These are phyloP conservation scores for Recurvirostra avosetta DNA, from an alignment of 2,113 vertebrate species.

Conservation along the genomic window DNA sequence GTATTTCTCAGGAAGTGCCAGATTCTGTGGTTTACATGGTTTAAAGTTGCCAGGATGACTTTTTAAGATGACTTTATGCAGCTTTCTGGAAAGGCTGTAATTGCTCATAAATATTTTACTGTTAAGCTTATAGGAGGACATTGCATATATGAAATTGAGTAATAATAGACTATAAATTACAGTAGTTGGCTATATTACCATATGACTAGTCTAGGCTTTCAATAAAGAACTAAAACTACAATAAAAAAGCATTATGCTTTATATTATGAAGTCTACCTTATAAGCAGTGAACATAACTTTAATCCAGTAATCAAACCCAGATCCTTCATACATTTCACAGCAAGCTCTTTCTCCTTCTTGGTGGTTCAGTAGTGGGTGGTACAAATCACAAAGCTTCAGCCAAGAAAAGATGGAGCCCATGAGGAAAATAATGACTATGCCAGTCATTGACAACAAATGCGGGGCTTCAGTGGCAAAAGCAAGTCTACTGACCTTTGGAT, in stretches of 20 bases:
- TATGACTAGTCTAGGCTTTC: background rate
- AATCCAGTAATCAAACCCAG: conserved; percentile 23
- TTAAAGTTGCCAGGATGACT: background rate
- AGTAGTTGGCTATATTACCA: background rate
- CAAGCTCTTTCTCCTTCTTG: background rate
- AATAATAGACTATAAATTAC: background rate
- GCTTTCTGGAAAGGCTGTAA: background rate
- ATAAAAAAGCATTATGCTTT: background rate
- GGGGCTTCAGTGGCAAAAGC: background rate
- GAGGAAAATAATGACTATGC: background rate
- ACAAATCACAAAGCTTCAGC: background rate
- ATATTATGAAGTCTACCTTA: background rate
- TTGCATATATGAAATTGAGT: background rate
- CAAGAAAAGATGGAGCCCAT: background rate
- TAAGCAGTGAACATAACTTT: background rate
- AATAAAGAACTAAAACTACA: background rate
- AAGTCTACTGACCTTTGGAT: background rate
- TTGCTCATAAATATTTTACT: background rate
- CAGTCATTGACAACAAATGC: background rate
- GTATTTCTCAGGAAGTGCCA: background rate
- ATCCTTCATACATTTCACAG: background rate
- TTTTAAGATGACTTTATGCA: background rate
- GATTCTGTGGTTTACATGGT: background rate
- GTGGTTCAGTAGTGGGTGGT: background rate
- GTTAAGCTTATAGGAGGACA: background rate